These are phyloP conservation scores for Drosophila rubida DNA, from an alignment of 2,888 invertebrate genomes.

Conservation along the genomic window DNA sequence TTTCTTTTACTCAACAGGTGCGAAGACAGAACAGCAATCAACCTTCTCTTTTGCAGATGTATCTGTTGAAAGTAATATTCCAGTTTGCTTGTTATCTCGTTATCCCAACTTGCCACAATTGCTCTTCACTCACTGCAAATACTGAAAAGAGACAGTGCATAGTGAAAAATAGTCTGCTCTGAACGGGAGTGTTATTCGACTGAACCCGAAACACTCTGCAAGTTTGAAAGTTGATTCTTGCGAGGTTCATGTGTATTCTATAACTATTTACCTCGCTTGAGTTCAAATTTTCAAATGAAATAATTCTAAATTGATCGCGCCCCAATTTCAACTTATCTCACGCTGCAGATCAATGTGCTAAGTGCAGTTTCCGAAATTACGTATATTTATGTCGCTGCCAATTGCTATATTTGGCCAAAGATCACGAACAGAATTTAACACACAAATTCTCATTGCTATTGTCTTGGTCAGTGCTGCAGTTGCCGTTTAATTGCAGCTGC, in stretches of 20 bases:
- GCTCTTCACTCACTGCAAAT: too few relatives aligned
- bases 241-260: too few relatives aligned
- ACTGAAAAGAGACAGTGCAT: too few relatives aligned
- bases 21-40: not conserved
- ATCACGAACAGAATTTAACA: slow-evolving; percentile 64
- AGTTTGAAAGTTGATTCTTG: too few relatives aligned
- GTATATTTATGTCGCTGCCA: slow-evolving; percentile 19
- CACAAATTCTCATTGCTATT: slow-evolving; percentile 18
- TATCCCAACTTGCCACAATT: not conserved
- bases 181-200: too few relatives aligned
- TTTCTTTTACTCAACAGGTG: slow-evolving; percentile 10
- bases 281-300: too few relatives aligned
- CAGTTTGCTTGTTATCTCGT: not conserved
- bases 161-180: too few relatives aligned
- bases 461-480: slow-evolving; percentile 9
- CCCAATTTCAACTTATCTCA: too few relatives aligned
- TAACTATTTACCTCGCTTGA: too few relatives aligned
- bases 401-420: slow-evolving; percentile 31
- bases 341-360: not conserved
- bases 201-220: too few relatives aligned
- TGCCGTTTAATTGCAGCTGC: slow-evolving; percentile 35
- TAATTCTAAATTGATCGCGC: too few relatives aligned
- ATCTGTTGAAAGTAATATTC: not conserved
- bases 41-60: not conserved
- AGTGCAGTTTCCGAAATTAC: not conserved